Evolutionary conservation across 2,113 vertebrate species (phyloP).

Genomic region (Vidua chalybeata): DNA sequence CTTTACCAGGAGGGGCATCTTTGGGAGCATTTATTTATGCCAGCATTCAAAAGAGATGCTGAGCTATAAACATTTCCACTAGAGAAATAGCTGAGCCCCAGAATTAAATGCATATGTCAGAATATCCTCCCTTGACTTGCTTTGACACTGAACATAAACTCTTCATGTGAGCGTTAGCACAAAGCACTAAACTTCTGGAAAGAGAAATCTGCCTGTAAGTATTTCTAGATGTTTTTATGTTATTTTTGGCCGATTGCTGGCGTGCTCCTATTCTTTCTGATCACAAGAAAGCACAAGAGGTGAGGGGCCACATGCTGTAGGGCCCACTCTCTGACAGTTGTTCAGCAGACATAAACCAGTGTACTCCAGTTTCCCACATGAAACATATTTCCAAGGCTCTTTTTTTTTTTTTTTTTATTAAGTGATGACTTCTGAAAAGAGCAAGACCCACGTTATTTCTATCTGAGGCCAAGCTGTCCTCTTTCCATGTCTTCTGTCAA

Average conservation of each 20-base stretch:
- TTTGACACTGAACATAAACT: conserved; percentile 61
- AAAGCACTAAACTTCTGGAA: conserved; percentile 47
- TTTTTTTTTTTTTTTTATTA: neutral
- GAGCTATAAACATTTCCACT: conserved; percentile 33
- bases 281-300: conserved; percentile 47
- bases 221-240: conserved; percentile 45
- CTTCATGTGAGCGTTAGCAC: conserved; percentile 25
- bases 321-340: conserved; percentile 40
- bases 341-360: conserved; percentile 61
- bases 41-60: conserved; percentile 36
- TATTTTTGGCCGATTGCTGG: conserved; percentile 58
- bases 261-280: conserved; percentile 39
- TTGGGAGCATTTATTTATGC: conserved; percentile 19
- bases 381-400: conserved; percentile 2
- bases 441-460: neutral
- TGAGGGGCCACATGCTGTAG: conserved; percentile 62
- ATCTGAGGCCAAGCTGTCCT: conserved; percentile 4
- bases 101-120: conserved; percentile 61
- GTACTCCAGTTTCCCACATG: conserved; percentile 48
- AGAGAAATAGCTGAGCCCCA: conserved; percentile 16
- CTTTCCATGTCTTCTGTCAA: conserved; percentile 32
- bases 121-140: conserved; percentile 42
- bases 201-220: conserved; percentile 6
- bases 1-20: conserved; percentile 1
- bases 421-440: conserved; percentile 46